Percentiles rank a stretch among this genome's conserved stretches.
phyloP scores from a whole-genome alignment of 2,113 vertebrate genomes.

The Pterophyllum scalare region DNA sequence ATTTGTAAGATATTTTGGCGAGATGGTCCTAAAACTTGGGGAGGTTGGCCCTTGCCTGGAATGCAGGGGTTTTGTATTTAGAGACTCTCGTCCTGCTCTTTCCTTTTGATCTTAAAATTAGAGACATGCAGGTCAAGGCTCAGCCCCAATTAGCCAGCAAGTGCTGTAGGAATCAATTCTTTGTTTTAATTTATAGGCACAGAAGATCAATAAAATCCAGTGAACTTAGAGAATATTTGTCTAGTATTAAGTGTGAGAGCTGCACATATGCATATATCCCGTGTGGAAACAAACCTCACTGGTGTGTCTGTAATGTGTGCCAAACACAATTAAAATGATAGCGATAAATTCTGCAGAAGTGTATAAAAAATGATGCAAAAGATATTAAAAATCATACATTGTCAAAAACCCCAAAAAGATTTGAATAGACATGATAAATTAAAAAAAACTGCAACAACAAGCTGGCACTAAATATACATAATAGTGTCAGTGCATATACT shows the following conservation, averaged over 20 bases:
- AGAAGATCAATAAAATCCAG: not conserved
- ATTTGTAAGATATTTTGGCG: slow-evolving; percentile 69
- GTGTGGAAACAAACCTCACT: not conserved
- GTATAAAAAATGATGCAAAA: not conserved
- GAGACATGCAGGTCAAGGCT: slow-evolving; percentile 34
- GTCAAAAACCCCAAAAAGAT: not conserved
- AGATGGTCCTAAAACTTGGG: slow-evolving; percentile 71
- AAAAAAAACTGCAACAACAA: not conserved
- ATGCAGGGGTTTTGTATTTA: slow-evolving; percentile 50
- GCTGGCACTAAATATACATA: not conserved
- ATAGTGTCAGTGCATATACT: not conserved
- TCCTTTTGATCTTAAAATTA: slow-evolving; percentile 42
- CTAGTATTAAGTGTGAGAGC: not conserved
- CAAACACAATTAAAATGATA: not conserved
- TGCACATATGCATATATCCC: not conserved
- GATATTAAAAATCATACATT: not conserved
- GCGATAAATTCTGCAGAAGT: not conserved
- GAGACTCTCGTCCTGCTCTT: not conserved
- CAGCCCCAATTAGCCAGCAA: not conserved
- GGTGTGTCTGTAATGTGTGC: not conserved
- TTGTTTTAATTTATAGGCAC: not conserved
- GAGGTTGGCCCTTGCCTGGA: slow-evolving; percentile 38
- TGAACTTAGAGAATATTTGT: not conserved
- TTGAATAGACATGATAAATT: not conserved
- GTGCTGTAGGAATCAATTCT: not conserved